These are phyloP conservation scores for Nettapus auritus DNA, from an alignment of 2,113 vertebrate genomes.

Conservation along the genomic window DNA sequence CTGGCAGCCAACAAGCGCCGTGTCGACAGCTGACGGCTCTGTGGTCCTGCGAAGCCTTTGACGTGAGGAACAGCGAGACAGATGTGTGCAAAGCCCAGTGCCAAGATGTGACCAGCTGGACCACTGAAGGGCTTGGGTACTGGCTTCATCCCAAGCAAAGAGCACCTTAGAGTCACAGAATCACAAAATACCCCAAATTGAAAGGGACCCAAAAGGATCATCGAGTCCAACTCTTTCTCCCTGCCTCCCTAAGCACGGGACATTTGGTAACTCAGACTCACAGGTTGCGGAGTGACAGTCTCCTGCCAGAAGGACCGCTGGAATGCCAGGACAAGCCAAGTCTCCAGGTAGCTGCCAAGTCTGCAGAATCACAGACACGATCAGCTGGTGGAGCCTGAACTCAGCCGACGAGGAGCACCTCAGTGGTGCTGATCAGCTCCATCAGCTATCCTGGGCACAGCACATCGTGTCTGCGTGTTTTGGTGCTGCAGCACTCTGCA, in stretches of 20 bases:
- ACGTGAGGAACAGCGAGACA: background rate
- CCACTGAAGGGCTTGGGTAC: background rate
- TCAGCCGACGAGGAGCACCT: background rate
- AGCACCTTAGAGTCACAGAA: no score
- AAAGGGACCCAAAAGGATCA: no score
- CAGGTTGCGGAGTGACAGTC: background rate
- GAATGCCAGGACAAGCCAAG: background rate
- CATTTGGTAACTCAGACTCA: background rate
- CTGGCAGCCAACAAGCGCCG: background rate
- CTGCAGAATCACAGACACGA: background rate
- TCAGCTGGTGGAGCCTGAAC: background rate
- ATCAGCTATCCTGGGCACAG: background rate
- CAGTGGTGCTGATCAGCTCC: background rate
- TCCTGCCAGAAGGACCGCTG: background rate
- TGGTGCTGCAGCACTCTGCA: background rate
- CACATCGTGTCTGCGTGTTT: background rate
- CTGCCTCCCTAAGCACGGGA: no score
- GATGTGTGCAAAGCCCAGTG: background rate
- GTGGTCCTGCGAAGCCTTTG: background rate
- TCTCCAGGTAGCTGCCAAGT: background rate
- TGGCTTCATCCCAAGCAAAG: background rate
- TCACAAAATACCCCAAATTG: no score
- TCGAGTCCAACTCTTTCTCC: background rate
- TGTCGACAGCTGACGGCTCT: background rate
- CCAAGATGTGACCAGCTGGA: background rate